Conservation (phyloP, 2,113 vertebrate genomes). For the Melanerpes formicivorus region DNA sequence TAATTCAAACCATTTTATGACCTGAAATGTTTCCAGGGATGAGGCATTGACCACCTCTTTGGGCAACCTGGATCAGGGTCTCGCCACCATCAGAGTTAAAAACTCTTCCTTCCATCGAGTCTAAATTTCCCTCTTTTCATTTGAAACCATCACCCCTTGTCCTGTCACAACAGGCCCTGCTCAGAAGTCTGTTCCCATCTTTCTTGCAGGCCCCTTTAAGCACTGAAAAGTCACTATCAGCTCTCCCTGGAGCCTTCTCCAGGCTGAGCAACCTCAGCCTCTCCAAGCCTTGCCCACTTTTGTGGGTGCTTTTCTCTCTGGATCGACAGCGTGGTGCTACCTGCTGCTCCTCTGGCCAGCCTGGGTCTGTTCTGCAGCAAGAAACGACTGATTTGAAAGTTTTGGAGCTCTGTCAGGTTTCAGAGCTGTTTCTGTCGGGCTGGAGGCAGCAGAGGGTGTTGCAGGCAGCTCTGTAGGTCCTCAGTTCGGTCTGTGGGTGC, state of each 20-base stretch:
- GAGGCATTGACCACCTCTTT: no score
- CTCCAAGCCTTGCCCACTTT: neutral
- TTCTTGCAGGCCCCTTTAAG: no score
- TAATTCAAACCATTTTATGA: no score
- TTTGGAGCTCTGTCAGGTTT: accelerated
- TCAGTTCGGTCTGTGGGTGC: neutral
- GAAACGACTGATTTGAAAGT: neutral
- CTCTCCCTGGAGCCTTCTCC: neutral
- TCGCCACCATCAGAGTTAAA: no score
- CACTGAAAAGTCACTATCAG: no score
- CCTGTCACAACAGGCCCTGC: no score
- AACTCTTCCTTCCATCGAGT: no score
- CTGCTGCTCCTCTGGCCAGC: neutral
- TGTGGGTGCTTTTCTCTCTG: neutral
- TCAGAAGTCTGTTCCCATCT: no score
- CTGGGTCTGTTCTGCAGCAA: neutral
- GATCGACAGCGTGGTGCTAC: accelerated
- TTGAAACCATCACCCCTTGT: no score
- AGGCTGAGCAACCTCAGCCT: neutral
- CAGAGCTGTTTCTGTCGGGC: neutral
- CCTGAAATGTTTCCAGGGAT: no score
- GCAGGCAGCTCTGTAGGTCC: neutral
- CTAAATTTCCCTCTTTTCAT: no score
- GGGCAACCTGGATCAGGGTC: no score
- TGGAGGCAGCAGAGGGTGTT: neutral